Evolutionary conservation across 1,140 invertebrate species (phyloP).

Genomic region (Microplitis mediator): DNA sequence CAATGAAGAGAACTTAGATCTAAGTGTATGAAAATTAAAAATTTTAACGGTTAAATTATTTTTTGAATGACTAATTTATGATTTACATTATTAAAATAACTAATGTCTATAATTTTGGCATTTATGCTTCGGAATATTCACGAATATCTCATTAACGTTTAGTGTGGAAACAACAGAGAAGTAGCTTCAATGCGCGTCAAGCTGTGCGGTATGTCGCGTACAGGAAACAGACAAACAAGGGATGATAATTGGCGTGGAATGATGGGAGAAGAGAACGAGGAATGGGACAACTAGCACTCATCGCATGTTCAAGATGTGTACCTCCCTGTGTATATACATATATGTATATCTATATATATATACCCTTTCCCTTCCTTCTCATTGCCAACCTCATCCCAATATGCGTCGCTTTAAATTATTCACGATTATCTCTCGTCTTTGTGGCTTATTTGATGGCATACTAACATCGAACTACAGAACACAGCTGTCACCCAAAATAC

Average conservation of each 20-base stretch:
- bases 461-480: not conserved
- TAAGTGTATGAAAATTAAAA: no score
- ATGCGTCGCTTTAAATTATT: constrained; percentile 44
- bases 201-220: not conserved
- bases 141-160: not conserved
- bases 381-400: constrained; percentile 37
- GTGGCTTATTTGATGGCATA: not conserved
- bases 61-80: no score
- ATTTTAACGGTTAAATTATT: no score
- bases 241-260: constrained; percentile 40
- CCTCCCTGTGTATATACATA: not conserved
- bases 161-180: not conserved
- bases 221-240: constrained; percentile 15
- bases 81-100: no score
- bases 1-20: no score
- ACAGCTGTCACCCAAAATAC: constrained; percentile 3
- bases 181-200: not conserved
- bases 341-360: no score
- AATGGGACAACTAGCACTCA: constrained; percentile 2
- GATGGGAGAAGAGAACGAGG: constrained; percentile 23
- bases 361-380: no score
- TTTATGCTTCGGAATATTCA: not conserved
- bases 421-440: constrained; percentile 45
- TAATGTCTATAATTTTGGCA: no score
- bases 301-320: not conserved